Evolutionary conservation across 2,797 vertebrate species (phyloP).

Genomic region (Pseudochromis fuscus): DNA sequence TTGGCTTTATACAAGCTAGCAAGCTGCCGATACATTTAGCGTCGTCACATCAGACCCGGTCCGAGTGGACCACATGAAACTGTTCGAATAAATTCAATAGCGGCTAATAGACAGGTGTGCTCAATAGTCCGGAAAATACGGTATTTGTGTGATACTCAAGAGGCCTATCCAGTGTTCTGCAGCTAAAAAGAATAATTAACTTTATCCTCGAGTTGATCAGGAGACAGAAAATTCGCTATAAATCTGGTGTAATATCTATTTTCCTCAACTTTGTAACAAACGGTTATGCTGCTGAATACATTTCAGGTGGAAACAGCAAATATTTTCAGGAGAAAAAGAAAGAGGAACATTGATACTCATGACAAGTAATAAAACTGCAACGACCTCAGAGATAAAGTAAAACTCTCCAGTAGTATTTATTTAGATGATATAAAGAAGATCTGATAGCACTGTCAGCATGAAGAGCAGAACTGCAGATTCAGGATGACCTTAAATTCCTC

Average conservation of each 20-base stretch:
- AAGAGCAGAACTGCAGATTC: background rate
- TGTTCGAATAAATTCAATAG: too few relatives aligned
- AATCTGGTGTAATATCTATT: background rate
- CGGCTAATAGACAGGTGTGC: too few relatives aligned
- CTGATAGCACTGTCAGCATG: constrained; percentile 20
- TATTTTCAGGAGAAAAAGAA: constrained; percentile 11
- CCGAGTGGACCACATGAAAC: too few relatives aligned
- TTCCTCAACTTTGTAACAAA: constrained; percentile 16
- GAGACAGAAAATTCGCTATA: background rate
- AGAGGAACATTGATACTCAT: background rate
- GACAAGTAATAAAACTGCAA: constrained; percentile 4
- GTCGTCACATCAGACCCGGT: too few relatives aligned
- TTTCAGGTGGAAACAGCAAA: background rate
- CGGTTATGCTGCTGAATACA: background rate
- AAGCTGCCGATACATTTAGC: too few relatives aligned
- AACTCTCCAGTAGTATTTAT: background rate
- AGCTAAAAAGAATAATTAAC: constrained; percentile 7
- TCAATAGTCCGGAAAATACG: too few relatives aligned
- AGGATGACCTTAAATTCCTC: constrained; percentile 18
- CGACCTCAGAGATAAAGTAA: background rate
- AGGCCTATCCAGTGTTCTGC: background rate
- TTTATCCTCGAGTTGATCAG: background rate
- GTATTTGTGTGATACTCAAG: background rate
- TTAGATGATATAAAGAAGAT: constrained; percentile 11
- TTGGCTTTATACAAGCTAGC: too few relatives aligned